Evolutionary conservation across 2,797 vertebrate genomes (phyloP), one percentile per base, ranked within the genome.

Genomic region (Masticophis lateralis): DNA sequence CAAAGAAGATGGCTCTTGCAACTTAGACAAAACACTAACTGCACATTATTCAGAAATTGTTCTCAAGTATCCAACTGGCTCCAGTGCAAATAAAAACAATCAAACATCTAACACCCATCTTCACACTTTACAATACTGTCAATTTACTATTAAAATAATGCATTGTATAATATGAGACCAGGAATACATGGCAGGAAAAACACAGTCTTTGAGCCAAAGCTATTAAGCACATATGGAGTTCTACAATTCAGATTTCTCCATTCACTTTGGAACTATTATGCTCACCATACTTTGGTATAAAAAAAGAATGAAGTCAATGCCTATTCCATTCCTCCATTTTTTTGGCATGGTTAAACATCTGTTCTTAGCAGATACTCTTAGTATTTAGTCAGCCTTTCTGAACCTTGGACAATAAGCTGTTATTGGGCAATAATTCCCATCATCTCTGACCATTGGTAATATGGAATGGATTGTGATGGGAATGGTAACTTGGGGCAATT

Each of bases 101-200:
- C 86, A 88, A 74, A 43, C 63, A 51, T 88, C 53, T 88, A 74
- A 92, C 87, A 92, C 37, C 37, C 16, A 88, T 57, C 27, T 79
- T 88, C 87, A 79, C 91, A 89, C 87, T 88, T 92, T 59, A 59
- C 37, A 92, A 51, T 88, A 20, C 53, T 92, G 63, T 7, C 56
- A 79, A 88, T 92, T 86, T 92, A 59, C 55, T 13, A 89, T 27
- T 59, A 47, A 88, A 63, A 51, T 74, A 92, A 92, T 88, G 86
- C 57, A 37, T 79, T 88, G n/a, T 51, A 37, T 92, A 25, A 47
- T 74, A 79, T 66, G 55, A n/a, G 86, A 59, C 16, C 63, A n/a
- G 25, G 25, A 61, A 61, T 61, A 61, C 25, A n/a, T 89, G 37
- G 55, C 53, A 79, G 63, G 87, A 47, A 92, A 87, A 92, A 92